Base-by-base conservation (phyloP, 92 coral and sea anemone genomes). In the Hydrozoanthus gracilis region DNA sequence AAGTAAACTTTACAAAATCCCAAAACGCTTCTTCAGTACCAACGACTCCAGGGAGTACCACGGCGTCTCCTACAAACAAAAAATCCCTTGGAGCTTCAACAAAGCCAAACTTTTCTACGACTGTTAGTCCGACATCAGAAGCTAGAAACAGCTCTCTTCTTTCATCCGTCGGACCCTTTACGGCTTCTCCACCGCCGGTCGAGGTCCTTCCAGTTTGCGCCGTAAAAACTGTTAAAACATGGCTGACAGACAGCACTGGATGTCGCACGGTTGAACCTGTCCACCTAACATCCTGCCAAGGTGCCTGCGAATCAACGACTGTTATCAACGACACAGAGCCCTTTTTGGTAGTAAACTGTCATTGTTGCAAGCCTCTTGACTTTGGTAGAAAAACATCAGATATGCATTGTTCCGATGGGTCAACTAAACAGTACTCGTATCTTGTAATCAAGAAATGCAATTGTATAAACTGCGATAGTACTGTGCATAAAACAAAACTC, bases 351-450 rank as follows among this genome's bases (percentile, higher is more conserved):
- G 69, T 89, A 11, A 64, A 78, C 13, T 95, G 98, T 77, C 87
- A 68, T 44, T 95, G 98, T 73, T 95, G 98, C 39, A 93, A 89
- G 69, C 98, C 98, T 64, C 82, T 77, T 60, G 87, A 71, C 64
- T 64, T 95, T 66, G 88, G 27, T 11, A 62, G 51, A 15, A 78
- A 82, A 52, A 91, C 82, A 27, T 76, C 85, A 14, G 51, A 54
- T 3, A 89, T 95, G 96, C 77, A 77, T 62, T 95, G 98, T 76
- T 84, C 87, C 35, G 91, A 84, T 79, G 98, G 96, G 18, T 79
- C 83, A 35, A 51, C 16, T 51, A 93, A 91, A 76, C 65, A 16
- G 14, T 83, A 91, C n/a, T 83, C 87, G 39, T 95, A 93, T 44
- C 82, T 87, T 6, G 87, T 91, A 66, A 93, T 95, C 11, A 87